phyloP scores from a whole-genome alignment of 2,888 invertebrate genomes.

The Thysanoteuthis rhombus region DNA sequence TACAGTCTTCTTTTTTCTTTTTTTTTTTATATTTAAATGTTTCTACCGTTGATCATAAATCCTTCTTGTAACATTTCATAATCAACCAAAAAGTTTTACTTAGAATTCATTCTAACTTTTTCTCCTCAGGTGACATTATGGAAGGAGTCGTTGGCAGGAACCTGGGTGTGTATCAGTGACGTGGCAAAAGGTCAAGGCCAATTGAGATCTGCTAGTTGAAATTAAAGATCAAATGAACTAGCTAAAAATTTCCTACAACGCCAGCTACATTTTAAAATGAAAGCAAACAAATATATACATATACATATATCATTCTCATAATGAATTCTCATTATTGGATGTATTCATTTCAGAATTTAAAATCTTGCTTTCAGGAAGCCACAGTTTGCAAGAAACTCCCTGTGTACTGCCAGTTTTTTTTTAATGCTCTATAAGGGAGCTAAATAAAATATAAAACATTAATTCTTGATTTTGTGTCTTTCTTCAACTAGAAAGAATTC shows the following conservation, averaged over 20 bases:
- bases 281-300: neutral
- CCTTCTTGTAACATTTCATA: neutral
- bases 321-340: neutral
- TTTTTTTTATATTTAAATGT: no score
- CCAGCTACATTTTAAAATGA: neutral
- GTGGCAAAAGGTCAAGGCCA: conserved; percentile 69
- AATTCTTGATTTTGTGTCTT: no score
- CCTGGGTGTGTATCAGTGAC: conserved; percentile 94
- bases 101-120: neutral
- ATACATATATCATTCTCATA: neutral
- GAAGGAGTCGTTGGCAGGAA: conserved; percentile 90
- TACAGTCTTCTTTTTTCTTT: no score
- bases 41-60: neutral
- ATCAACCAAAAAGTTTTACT: neutral
- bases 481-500: no score
- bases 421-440: neutral
- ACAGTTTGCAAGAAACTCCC: neutral
- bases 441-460: neutral
- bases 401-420: neutral
- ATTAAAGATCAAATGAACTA: neutral
- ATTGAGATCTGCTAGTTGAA: conserved; percentile 36
- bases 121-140: conserved; percentile 73
- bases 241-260: neutral
- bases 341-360: neutral
- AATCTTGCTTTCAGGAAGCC: neutral